phyloP scores from a whole-genome alignment of 1,140 invertebrate species.

The Pseudomyrmex dendroicus region DNA sequence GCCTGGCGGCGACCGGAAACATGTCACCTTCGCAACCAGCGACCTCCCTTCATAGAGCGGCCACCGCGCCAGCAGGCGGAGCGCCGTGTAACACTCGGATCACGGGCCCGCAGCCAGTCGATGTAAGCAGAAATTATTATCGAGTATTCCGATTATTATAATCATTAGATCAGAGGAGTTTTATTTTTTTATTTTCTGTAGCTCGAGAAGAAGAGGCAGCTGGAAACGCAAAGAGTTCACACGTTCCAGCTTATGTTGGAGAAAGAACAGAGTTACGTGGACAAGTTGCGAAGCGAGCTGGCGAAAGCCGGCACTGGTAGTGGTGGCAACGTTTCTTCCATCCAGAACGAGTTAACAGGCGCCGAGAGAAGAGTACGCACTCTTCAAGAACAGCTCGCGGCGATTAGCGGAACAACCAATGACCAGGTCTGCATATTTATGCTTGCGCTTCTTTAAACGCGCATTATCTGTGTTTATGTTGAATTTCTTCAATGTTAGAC shows the following conservation, averaged over 20 bases:
- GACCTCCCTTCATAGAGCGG: slow-evolving; percentile 79
- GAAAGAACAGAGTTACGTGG: slow-evolving; percentile 91
- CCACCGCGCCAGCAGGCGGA: slow-evolving; percentile 81
- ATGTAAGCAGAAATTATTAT: slow-evolving; percentile 87
- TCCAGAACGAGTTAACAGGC: slow-evolving; percentile 86
- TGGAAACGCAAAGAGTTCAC: slow-evolving; percentile 90
- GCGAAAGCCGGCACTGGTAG: slow-evolving; percentile 85
- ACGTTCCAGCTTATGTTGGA: slow-evolving; percentile 93
- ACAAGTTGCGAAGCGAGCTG: slow-evolving; percentile 88
- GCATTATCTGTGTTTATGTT: neutral
- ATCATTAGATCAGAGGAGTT: neutral
- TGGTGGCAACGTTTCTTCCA: slow-evolving; percentile 78
- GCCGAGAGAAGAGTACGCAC: slow-evolving; percentile 88
- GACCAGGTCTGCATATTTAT: slow-evolving; percentile 77
- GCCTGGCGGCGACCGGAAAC: slow-evolving; percentile 76
- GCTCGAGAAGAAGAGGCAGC: slow-evolving; percentile 91
- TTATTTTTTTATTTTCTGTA: slow-evolving; percentile 80
- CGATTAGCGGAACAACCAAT: slow-evolving; percentile 76
- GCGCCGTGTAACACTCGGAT: slow-evolving; percentile 87
- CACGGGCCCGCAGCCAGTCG: slow-evolving; percentile 95
- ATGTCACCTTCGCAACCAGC: slow-evolving; percentile 80
- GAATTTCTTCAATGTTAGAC: neutral
- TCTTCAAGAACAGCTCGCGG: slow-evolving; percentile 87
- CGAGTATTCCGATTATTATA: neutral
- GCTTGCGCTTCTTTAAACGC: neutral